phyloP scores from a whole-genome alignment of 2,888 invertebrate species.

The Leptinotarsa tumamoca region DNA sequence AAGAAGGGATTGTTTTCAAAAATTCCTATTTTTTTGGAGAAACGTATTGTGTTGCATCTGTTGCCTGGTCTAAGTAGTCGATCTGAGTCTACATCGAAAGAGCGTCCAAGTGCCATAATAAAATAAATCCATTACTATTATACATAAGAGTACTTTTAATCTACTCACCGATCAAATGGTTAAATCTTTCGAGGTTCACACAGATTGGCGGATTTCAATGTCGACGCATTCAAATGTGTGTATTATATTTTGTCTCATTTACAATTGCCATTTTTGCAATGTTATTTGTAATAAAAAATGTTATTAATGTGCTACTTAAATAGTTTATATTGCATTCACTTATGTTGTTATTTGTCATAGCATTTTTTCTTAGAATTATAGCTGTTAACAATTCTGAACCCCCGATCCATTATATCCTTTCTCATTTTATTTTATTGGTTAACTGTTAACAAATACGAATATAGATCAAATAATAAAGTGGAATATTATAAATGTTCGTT shows the following conservation, averaged over 20 bases:
- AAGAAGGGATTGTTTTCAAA: not conserved
- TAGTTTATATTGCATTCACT: constrained; percentile 56
- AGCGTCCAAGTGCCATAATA: constrained; percentile 26
- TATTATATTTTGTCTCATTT: constrained; percentile 37
- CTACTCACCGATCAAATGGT: constrained; percentile 5
- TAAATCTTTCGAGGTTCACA: constrained; percentile 17
- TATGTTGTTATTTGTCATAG: constrained; percentile 54
- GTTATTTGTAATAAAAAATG: constrained; percentile 49
- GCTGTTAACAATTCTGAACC: constrained; percentile 55
- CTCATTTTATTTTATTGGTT: constrained; percentile 55
- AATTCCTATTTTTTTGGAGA: constrained; percentile 1
- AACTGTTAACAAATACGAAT: constrained; percentile 57
- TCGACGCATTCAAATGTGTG: constrained; percentile 30
- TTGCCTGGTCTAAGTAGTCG: constrained; percentile 5
- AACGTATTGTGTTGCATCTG: not conserved
- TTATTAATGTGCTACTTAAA: constrained; percentile 59
- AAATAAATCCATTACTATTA: constrained; percentile 14
- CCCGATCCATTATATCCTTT: constrained; percentile 47
- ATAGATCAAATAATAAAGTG: constrained; percentile 56
- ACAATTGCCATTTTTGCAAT: constrained; percentile 45
- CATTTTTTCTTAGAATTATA: constrained; percentile 56
- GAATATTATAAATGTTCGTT: constrained; percentile 21
- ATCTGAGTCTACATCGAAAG: constrained; percentile 16
- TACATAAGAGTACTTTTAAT: constrained; percentile 19
- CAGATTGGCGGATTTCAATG: constrained; percentile 18